These are phyloP conservation scores for Caloenas nicobarica DNA, from an alignment of 2,113 vertebrate genomes.

Conservation along the genomic window DNA sequence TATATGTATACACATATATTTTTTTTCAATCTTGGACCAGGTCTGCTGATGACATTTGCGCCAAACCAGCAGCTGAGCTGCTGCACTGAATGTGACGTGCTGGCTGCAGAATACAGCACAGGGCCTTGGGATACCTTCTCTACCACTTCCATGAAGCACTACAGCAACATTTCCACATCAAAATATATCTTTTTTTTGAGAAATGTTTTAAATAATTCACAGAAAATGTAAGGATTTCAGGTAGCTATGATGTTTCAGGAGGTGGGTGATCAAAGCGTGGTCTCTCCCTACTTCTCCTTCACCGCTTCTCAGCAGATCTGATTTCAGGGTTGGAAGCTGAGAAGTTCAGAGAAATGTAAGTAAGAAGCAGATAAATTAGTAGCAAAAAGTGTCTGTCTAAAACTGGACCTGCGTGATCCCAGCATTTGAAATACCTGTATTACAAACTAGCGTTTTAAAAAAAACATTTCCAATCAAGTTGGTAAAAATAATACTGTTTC, in stretches of 20 bases:
- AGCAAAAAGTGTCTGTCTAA: background rate
- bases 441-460: background rate
- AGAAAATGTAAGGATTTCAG: slow-evolving; percentile 16
- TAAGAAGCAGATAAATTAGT: background rate
- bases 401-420: background rate
- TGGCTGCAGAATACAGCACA: background rate
- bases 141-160: background rate
- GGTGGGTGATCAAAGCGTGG: slow-evolving; percentile 18
- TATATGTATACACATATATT: too few relatives aligned
- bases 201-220: slow-evolving; percentile 39
- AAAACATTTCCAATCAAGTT: background rate
- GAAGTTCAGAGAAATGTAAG: background rate
- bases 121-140: background rate
- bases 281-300: background rate
- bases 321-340: background rate
- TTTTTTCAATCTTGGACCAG: background rate
- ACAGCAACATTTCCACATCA: slow-evolving; percentile 34
- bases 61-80: background rate
- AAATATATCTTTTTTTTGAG: background rate
- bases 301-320: background rate
- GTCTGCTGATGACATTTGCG: background rate
- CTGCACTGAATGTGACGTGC: background rate
- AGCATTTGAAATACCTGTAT: background rate
- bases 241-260: slow-evolving; percentile 33
- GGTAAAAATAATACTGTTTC: background rate